Conservation (phyloP, 2,797 vertebrate genomes). For the Myiothlypis coronata region DNA sequence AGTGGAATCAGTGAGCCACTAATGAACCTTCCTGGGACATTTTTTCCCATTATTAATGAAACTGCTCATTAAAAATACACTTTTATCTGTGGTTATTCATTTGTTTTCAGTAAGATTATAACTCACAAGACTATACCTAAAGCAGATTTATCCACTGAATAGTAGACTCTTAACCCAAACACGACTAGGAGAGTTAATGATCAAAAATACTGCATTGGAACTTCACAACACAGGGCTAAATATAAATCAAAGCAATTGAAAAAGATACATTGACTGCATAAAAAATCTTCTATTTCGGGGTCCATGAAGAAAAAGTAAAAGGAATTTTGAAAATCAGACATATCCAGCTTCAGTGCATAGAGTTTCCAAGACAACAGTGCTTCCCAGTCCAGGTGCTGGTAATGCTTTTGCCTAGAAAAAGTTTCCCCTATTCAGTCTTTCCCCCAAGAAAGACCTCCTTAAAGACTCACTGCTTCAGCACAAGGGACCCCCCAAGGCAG, state of each 20-base stretch:
- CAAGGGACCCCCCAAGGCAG: background rate
- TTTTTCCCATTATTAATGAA: background rate
- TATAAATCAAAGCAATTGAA: slow-evolving; percentile 4
- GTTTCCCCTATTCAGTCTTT: background rate
- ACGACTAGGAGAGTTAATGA: background rate
- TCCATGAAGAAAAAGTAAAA: background rate
- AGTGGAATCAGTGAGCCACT: background rate
- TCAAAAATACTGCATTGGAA: background rate
- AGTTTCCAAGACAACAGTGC: slow-evolving; percentile 51
- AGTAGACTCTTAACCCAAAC: background rate
- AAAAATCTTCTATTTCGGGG: background rate
- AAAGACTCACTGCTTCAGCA: background rate
- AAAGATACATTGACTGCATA: background rate
- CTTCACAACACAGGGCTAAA: background rate
- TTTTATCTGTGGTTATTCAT: background rate
- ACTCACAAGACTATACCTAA: background rate
- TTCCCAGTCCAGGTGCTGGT: background rate
- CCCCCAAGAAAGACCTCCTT: background rate
- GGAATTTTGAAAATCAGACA: background rate
- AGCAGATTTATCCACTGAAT: background rate
- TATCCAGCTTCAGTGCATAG: background rate
- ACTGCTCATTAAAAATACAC: background rate
- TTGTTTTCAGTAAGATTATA: background rate
- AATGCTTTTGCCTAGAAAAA: background rate
- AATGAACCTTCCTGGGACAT: background rate